Evolutionary conservation across 92 coral and sea anemone genomes (phyloP).

Genomic region (Epizoanthus stellaris): DNA sequence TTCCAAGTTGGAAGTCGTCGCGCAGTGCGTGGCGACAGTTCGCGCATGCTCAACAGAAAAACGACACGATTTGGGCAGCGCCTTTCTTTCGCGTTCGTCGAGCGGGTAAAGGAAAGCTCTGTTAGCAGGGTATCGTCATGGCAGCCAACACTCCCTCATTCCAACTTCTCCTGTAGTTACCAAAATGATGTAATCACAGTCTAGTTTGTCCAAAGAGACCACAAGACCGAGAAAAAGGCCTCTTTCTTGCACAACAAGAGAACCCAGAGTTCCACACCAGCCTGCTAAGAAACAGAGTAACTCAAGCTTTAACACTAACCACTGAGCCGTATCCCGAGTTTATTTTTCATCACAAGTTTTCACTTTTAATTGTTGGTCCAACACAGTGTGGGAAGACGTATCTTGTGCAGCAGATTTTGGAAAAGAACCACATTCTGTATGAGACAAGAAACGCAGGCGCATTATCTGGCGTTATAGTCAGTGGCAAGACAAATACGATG

Average conservation of each 20-base stretch:
- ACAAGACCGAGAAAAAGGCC: too few relatives aligned
- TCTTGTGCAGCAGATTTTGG: conserved; percentile 40
- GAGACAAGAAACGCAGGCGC: not conserved
- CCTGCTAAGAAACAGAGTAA: too few relatives aligned
- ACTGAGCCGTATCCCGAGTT: conserved; percentile 44
- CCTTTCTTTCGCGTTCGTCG: too few relatives aligned
- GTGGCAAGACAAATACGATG: too few relatives aligned
- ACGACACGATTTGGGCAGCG: too few relatives aligned
- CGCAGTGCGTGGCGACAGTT: too few relatives aligned
- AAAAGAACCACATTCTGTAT: conserved; percentile 3
- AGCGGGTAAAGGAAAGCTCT: too few relatives aligned
- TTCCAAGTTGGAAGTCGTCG: too few relatives aligned
- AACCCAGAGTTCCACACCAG: too few relatives aligned
- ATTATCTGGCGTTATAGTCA: too few relatives aligned
- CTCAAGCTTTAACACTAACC: not conserved
- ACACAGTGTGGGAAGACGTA: conserved; percentile 40
- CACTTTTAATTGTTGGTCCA: conserved; percentile 31
- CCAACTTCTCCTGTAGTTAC: not conserved
- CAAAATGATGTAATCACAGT: not conserved
- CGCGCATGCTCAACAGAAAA: too few relatives aligned
- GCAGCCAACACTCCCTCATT: not conserved
- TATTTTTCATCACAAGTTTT: conserved; percentile 29
- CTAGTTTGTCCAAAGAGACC: not conserved
- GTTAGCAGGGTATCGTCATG: not conserved
- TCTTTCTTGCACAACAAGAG: too few relatives aligned